These are phyloP conservation scores for Junco hyemalis DNA, from an alignment of 2,113 vertebrate species.

Conservation along the genomic window DNA sequence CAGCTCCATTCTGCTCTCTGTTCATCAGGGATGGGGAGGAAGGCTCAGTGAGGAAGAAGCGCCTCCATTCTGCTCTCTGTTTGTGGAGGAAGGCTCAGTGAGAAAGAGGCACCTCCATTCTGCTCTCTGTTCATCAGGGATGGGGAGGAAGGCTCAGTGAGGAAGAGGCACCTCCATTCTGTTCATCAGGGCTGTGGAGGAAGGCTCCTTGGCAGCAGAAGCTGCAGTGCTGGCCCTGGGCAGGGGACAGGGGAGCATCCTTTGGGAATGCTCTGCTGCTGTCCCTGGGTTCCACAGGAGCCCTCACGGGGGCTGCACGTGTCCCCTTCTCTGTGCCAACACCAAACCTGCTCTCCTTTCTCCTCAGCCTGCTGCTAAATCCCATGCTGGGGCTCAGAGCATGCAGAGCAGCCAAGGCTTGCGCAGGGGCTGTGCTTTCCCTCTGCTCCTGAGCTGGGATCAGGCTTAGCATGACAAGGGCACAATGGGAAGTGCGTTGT, in stretches of 20 bases:
- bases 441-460: not conserved
- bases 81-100: not conserved
- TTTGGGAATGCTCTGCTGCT: rapidly evolving
- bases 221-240: rapidly evolving
- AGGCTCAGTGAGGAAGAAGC: not conserved
- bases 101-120: not conserved
- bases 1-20: no score
- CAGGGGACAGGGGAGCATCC: rapidly evolving
- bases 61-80: no score
- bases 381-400: not conserved
- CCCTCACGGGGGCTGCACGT: no score
- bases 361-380: not conserved
- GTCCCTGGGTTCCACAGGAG: rapidly evolving
- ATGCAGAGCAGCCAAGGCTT: rapidly evolving
- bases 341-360: not conserved
- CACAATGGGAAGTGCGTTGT: not conserved
- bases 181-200: rapidly evolving
- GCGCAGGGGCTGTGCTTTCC: not conserved
- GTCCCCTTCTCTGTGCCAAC: rapidly evolving
- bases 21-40: not conserved
- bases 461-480: not conserved
- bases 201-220: rapidly evolving
- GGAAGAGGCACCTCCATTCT: not conserved
- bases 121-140: no score
- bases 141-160: not conserved